Evolutionary conservation across 2,797 vertebrate species (phyloP).

Genomic region (Alcedo quadribrachys): DNA sequence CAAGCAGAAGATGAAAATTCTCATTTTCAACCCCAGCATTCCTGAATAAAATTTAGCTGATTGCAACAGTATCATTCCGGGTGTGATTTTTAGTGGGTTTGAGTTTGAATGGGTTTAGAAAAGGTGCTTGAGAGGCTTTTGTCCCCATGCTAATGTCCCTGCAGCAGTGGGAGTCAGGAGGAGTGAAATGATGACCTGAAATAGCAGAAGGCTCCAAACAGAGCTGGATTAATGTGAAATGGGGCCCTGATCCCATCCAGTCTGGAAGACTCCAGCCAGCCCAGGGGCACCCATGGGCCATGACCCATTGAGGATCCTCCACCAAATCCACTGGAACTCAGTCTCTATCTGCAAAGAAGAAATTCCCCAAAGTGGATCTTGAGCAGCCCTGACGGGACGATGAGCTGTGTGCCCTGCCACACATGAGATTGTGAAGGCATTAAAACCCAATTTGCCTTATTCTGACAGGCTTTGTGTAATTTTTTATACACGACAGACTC

Average conservation of each 20-base stretch:
- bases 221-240: constrained; percentile 45
- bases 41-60: constrained; percentile 62
- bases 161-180: constrained; percentile 41
- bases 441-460: neutral
- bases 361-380: neutral
- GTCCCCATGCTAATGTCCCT: constrained; percentile 40
- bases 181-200: constrained; percentile 59
- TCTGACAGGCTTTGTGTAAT: neutral
- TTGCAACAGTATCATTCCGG: constrained; percentile 43
- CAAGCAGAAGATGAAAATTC: constrained; percentile 21
- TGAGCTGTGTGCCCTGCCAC: neutral
- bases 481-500: neutral
- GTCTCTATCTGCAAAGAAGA: neutral
- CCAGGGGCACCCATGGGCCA: accelerated
- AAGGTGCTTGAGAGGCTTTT: constrained; percentile 54
- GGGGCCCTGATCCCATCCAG: neutral
- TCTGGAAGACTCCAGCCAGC: neutral
- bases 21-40: constrained; percentile 39
- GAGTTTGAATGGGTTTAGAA: constrained; percentile 62
- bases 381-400: neutral
- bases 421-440: neutral
- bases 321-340: accelerated
- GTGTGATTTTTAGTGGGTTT: constrained; percentile 60
- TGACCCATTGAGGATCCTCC: neutral
- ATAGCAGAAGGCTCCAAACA: constrained; percentile 56